Base-by-base conservation (phyloP, 53 echinoderm and acorn worm species). In the Temnopleurus reevesii region DNA sequence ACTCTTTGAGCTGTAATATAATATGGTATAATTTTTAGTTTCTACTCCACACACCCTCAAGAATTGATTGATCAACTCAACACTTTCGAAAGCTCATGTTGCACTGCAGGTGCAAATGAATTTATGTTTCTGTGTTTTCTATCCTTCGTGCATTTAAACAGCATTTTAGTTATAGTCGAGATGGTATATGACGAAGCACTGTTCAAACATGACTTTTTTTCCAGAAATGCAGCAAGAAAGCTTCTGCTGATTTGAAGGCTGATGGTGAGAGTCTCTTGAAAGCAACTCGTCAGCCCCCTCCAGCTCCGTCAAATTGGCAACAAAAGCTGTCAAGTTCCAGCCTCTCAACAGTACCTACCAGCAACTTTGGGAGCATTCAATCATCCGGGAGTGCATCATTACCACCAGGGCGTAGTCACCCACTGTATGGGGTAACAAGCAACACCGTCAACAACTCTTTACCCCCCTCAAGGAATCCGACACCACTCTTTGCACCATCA, bases 251-350 rank as follows among this genome's bases (percentile, higher is more conserved):
- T 53, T 36, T 38, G 18, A 55, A 35, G 35, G 55, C 46, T 29
- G 83, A 53, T 56, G 53, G 55, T 29, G 54, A 83, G 55, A 83
- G 55, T 83, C 55, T 83, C 10, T 19, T 83, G 10, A 53, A 35
- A 19, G 83, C 83, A 53, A 83, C 36, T 8, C 56, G 8, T 34
- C 55, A 47, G 21, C 83, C 83, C 3, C 29, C 83, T 54, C 35
- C 36, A 31, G 12, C 83, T 34, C 30, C 83, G 29, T 83, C 83
- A 83, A 83, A 83, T 36, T 83, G 83, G 83, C 83, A 83, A 56
- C 83, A 80, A 3, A 80, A 49, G 28, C 26, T 28, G 10, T 47
- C 24, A 47, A 15, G 5, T 9, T 45, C 77, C 43, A 45, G 44
- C 77, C 43, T 24, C 23, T 24, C 45, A 17, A 10, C 77, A 45